These are phyloP conservation scores for Drosophila melanogaster DNA, from an alignment of 1,140 invertebrate genomes.

Conservation along the genomic window Release_6_plus_ISO1_MT NT_037436.4:5828501-5829000, in stretches of 20 bases:
- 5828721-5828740: slow-evolving; percentile 25
- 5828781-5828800: background rate
- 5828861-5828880: no score
- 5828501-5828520: slow-evolving; percentile 66
- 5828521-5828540: slow-evolving; percentile 82
- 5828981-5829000: slow-evolving; percentile 46
- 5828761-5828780: background rate
- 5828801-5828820: background rate
- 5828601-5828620: slow-evolving; percentile 21
- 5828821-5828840: background rate
- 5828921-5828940: no score
- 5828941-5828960: no score
- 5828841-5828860: no score
- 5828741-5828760: background rate
- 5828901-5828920: no score
- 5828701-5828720: slow-evolving; percentile 64
- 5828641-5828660: slow-evolving; percentile 41
- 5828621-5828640: slow-evolving; percentile 15
- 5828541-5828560: slow-evolving; percentile 73
- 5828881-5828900: no score
- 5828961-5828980: background rate
- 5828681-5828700: slow-evolving; percentile 76
- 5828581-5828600: slow-evolving; percentile 32
- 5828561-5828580: slow-evolving; percentile 39
- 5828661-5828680: slow-evolving; percentile 38